Evolutionary conservation across 2,797 vertebrate species (phyloP), one percentile per base, ranked within the genome.

Genomic region (Lithobates sylvaticus): DNA sequence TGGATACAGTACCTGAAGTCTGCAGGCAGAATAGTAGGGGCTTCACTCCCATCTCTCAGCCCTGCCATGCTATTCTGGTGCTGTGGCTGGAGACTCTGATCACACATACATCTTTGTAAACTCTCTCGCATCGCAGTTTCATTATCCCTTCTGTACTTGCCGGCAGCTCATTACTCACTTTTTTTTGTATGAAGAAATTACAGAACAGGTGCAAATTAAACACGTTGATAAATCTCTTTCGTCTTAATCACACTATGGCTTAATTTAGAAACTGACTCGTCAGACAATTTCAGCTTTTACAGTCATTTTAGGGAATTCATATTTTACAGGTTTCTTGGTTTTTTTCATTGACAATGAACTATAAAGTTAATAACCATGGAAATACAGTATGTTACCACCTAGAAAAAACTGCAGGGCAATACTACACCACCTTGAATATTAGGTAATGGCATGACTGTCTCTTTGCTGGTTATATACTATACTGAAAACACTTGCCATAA

Each of bases 201-300:
- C 72, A 69, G 69, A 87, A 87, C 86, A 87, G 86, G 86, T 87
- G 86, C 81, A 83, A 87, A 83, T 87, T 54, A 84, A 87, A 87
- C 81, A 87, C 86, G 34, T 87, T 83, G 54, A 74, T 71, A 64
- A 21, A 76, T 58, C 68, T 29, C 69, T 83, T 73, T 50, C 39
- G 84, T 84, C 83, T 79, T 67, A 74, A 75, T 83, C 77, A 85
- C 61, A 76, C 78, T 36, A 4, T 9, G 36, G 23, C 34, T 86
- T 69, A 76, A 76, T 75, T 76, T 86, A 80, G 84, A 36, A 47
- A 7, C 13, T 15, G 12, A 21, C 39, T 74, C 29, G 12, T 32
- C 23, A 27, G 44, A 70, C 42, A 12, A 3, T 61, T 54, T 81
- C 32, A 72, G 69, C 34, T 21, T 58, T 61, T 61, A 61, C 23